These are phyloP conservation scores for Saturnia japonica DNA, from an alignment of 2,888 invertebrate species.

Conservation along the genomic window DNA sequence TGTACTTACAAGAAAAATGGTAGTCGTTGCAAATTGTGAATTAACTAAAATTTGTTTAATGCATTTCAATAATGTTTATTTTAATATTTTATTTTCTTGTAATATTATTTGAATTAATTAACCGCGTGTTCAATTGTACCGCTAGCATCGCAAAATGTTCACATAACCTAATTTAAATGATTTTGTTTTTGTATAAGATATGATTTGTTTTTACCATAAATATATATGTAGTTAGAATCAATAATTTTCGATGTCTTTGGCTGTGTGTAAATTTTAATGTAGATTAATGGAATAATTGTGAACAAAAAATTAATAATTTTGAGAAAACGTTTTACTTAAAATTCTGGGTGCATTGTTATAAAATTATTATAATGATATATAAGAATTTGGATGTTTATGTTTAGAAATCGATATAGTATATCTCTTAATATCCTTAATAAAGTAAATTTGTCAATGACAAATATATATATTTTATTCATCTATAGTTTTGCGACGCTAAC, in stretches of 20 bases:
- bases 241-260: slow-evolving; percentile 79
- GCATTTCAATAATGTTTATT: slow-evolving; percentile 57
- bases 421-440: slow-evolving; percentile 75
- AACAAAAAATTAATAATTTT: slow-evolving; percentile 69
- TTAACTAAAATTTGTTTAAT: slow-evolving; percentile 50
- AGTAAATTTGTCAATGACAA: slow-evolving; percentile 72
- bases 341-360: slow-evolving; percentile 64
- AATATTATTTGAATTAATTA: slow-evolving; percentile 42
- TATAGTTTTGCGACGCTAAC: slow-evolving; percentile 70
- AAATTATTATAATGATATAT: slow-evolving; percentile 57
- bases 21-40: slow-evolving; percentile 59
- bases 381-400: slow-evolving; percentile 73
- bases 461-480: slow-evolving; percentile 52
- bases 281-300: slow-evolving; percentile 55
- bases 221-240: slow-evolving; percentile 72
- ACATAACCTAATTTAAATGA: slow-evolving; percentile 73
- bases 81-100: slow-evolving; percentile 46
- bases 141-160: slow-evolving; percentile 83
- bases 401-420: slow-evolving; percentile 70
- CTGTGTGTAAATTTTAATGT: slow-evolving; percentile 79
- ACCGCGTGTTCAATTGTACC: slow-evolving; percentile 56
- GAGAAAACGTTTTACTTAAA: slow-evolving; percentile 72
- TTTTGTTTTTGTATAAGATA: slow-evolving; percentile 60
- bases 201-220: slow-evolving; percentile 61
- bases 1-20: slow-evolving; percentile 77